Conservation (phyloP, 2,888 invertebrate genomes). For the Drosophila borealis region DNA sequence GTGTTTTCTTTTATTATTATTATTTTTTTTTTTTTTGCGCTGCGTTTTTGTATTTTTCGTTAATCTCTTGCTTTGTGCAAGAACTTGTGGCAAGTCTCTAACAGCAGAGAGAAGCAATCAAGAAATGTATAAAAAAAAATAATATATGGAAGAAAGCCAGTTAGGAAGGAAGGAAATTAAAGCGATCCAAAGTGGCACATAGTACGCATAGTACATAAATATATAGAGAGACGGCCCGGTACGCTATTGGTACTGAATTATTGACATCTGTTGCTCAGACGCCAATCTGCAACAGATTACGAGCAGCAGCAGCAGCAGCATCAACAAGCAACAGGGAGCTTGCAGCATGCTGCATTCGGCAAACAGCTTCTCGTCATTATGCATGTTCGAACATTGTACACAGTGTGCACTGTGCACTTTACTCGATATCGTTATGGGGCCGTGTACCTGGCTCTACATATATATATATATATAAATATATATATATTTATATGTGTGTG, state of each 20-base stretch:
- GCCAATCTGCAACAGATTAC: conserved; percentile 70
- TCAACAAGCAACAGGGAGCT: conserved; percentile 19
- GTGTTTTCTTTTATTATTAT: conserved; percentile 18
- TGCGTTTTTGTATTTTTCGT: conserved; percentile 25
- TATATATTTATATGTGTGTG: no score
- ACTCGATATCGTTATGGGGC: conserved; percentile 61
- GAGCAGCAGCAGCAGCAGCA: conserved; percentile 38
- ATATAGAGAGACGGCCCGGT: conserved; percentile 18
- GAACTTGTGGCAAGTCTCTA: conserved; percentile 20
- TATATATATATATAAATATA: no score
- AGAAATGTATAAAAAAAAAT: background rate
- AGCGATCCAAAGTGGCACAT: conserved; percentile 36
- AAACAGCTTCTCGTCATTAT: conserved; percentile 53
- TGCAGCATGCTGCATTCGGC: conserved; percentile 40
- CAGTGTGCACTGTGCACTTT: conserved; percentile 47
- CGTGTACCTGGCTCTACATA: conserved; percentile 34
- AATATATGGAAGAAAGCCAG: background rate
- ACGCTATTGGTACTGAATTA: conserved; percentile 69
- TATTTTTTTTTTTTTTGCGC: background rate
- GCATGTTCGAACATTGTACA: conserved; percentile 49
- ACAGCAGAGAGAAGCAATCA: conserved; percentile 16
- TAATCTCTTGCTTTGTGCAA: conserved; percentile 55
- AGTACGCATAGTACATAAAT: conserved; percentile 24
- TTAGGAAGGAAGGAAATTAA: conserved; percentile 44
- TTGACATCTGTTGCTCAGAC: conserved; percentile 71